phyloP scores from a whole-genome alignment of 2,797 vertebrate genomes.

The Florisuga fusca region DNA sequence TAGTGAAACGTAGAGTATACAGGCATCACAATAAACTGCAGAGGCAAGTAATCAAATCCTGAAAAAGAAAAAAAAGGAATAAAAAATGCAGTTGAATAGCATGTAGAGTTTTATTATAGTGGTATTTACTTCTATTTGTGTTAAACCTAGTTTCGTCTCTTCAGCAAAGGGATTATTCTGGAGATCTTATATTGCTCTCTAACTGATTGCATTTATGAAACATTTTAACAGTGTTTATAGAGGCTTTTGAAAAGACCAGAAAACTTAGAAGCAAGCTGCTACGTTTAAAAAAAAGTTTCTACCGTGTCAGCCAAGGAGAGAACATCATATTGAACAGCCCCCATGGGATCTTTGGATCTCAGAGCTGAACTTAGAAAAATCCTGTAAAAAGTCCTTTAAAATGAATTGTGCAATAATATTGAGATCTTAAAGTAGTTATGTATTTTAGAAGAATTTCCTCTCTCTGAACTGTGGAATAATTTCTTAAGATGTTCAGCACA shows the following conservation, averaged over 20 bases:
- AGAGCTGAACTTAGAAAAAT: neutral
- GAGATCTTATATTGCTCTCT: neutral
- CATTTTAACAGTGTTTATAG: neutral
- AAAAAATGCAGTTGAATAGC: neutral
- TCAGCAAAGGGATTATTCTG: slow-evolving; percentile 3
- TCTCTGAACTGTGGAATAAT: neutral
- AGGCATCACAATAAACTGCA: neutral
- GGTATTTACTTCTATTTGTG: slow-evolving; percentile 16
- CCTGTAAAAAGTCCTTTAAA: neutral
- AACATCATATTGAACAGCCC: neutral
- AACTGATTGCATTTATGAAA: slow-evolving; percentile 25
- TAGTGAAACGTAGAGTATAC: slow-evolving; percentile 11
- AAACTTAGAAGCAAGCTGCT: neutral
- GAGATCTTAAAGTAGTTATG: neutral
- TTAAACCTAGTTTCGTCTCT: slow-evolving; percentile 9
- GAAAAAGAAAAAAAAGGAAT: neutral
- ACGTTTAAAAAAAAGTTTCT: neutral
- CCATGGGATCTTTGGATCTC: neutral
- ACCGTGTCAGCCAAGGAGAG: neutral
- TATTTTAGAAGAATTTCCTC: neutral
- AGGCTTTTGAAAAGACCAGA: neutral
- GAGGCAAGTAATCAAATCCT: slow-evolving; percentile 1
- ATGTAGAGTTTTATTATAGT: slow-evolving; percentile 1
- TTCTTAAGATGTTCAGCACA: neutral
- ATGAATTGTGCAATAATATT: neutral